Evolutionary conservation across 2,797 vertebrate genomes (phyloP).

Genomic region (Cottoperca gobio): DNA sequence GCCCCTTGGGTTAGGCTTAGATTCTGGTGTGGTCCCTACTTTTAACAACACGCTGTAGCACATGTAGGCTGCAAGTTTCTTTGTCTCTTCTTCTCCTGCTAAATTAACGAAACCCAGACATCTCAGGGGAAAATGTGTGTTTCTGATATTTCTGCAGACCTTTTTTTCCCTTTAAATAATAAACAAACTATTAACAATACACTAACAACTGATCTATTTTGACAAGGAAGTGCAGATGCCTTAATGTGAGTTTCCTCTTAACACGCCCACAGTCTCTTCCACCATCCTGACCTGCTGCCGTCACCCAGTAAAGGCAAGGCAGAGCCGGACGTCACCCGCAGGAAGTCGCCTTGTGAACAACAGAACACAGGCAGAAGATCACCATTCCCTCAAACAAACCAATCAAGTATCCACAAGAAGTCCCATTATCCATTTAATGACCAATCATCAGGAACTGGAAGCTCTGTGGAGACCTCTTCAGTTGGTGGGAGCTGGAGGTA

Average conservation of each 20-base stretch:
- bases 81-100: too few species aligned
- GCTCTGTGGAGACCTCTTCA: constrained; percentile 69
- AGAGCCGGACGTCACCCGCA: constrained; percentile 66
- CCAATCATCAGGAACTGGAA: constrained; percentile 83
- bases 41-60: too few species aligned
- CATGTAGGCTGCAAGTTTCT: too few species aligned
- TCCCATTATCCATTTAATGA: constrained; percentile 78
- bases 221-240: not conserved
- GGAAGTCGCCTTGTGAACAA: constrained; percentile 58
- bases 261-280: constrained; percentile 67
- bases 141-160: too few species aligned
- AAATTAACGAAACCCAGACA: too few species aligned
- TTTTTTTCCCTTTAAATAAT: too few species aligned
- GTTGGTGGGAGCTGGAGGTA: constrained; percentile 74
- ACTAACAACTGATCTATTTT: not conserved
- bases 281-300: constrained; percentile 79
- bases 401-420: constrained; percentile 74
- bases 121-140: too few species aligned
- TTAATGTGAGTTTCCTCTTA: not conserved
- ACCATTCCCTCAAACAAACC: constrained; percentile 23
- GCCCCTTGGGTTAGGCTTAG: too few species aligned
- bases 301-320: constrained; percentile 73
- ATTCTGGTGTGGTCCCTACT: too few species aligned
- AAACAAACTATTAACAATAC: too few species aligned
- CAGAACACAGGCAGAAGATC: constrained; percentile 41